These are phyloP conservation scores for Triops cancriformis DNA, from an alignment of 1,140 invertebrate genomes.

Conservation along the genomic window DNA sequence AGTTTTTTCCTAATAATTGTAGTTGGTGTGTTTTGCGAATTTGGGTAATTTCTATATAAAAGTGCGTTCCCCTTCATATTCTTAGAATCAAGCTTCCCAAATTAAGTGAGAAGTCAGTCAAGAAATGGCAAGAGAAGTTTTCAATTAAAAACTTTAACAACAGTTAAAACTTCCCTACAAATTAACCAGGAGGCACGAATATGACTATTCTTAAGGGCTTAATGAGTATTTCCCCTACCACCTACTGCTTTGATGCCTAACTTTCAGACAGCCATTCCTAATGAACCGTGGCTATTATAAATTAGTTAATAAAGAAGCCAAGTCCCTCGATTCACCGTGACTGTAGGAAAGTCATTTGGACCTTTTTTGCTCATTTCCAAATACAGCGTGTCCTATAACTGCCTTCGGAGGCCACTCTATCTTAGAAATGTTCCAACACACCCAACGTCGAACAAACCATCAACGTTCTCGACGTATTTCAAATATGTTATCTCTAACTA, in stretches of 20 bases:
- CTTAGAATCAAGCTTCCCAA: background rate
- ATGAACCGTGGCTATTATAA: background rate
- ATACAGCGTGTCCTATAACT: too few species aligned
- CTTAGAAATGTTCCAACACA: too few species aligned
- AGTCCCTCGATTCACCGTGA: background rate
- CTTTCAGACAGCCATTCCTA: background rate
- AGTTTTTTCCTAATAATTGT: too few species aligned
- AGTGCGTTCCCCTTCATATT: too few species aligned
- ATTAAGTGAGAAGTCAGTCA: background rate
- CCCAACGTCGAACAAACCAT: too few species aligned
- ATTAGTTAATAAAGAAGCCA: background rate
- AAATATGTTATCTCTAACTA: too few species aligned
- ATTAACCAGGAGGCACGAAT: background rate
- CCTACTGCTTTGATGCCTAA: constrained; percentile 7
- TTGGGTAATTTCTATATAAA: too few species aligned
- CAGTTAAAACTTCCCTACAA: background rate
- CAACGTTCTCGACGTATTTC: too few species aligned
- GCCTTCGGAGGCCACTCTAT: too few species aligned
- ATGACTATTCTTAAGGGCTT: background rate
- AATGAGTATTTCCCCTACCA: background rate
- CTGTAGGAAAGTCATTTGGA: background rate
- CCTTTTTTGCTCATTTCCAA: background rate
- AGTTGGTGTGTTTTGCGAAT: too few species aligned
- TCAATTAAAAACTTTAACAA: background rate
- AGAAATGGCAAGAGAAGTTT: background rate